These are phyloP conservation scores for Hemichromis elongatus DNA, from an alignment of 2,113 vertebrate species.

Conservation along the genomic window DNA sequence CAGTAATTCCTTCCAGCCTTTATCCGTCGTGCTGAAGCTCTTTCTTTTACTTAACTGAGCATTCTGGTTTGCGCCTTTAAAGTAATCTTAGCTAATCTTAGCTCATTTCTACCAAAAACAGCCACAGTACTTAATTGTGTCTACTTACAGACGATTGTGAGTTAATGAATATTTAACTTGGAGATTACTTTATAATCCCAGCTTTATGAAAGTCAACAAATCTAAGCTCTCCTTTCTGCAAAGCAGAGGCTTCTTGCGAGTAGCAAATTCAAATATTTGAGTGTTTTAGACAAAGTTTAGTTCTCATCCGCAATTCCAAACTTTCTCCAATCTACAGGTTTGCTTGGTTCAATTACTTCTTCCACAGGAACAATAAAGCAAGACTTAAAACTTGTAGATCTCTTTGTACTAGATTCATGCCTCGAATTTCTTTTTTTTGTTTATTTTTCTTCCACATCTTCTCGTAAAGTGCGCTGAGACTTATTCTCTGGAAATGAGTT, in stretches of 20 bases:
- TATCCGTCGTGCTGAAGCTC: neutral
- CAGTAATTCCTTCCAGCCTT: neutral
- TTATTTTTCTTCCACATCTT: neutral
- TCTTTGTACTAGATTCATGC: neutral
- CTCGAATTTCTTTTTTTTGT: neutral
- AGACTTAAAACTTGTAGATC: neutral
- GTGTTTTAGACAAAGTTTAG: neutral
- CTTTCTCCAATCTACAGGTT: neutral
- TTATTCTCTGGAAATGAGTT: slow-evolving; percentile 4
- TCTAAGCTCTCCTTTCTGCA: neutral
- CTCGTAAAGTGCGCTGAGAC: neutral
- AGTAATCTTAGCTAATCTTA: neutral
- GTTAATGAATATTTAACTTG: neutral
- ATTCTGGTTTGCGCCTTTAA: neutral
- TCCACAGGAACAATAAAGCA: neutral
- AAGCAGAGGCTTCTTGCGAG: neutral
- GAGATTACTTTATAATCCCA: neutral
- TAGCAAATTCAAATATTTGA: neutral
- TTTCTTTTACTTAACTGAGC: neutral
- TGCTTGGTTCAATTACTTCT: neutral
- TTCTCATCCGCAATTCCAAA: neutral
- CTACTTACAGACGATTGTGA: neutral
- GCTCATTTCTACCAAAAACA: neutral
- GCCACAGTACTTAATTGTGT: neutral
- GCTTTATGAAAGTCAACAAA: neutral